A percentile compares a stretch with the other conserved stretches of the same genome.
Conservation (phyloP, 2,888 invertebrate genomes). For the Eulithis testata region DNA sequence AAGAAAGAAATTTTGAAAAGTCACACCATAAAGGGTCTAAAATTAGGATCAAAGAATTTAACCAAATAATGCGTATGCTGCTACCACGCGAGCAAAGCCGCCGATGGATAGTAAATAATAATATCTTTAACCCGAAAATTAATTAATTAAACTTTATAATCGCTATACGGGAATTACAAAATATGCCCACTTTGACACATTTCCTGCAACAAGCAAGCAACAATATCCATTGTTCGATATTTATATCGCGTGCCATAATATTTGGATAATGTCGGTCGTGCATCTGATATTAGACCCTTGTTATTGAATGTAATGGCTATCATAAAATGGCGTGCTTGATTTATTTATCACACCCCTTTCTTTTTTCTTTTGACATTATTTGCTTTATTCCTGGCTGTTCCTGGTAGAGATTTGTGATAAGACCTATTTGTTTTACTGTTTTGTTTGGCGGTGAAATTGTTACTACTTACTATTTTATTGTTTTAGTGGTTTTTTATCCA, state of each 20-base stretch:
- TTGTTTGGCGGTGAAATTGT: too few relatives aligned
- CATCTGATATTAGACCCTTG: conserved; percentile 18
- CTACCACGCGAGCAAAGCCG: too few relatives aligned
- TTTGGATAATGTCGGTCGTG: conserved; percentile 9
- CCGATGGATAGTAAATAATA: too few relatives aligned
- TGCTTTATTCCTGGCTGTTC: neutral
- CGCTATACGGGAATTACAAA: neutral
- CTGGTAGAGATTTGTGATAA: neutral
- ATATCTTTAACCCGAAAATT: too few relatives aligned
- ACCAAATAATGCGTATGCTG: too few relatives aligned
- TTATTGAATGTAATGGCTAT: conserved; percentile 21
- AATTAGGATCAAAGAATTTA: too few relatives aligned
- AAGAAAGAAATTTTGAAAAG: too few relatives aligned
- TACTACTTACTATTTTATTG: too few relatives aligned
- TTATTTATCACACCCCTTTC: conserved; percentile 10
- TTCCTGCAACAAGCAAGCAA: neutral
- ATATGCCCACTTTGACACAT: neutral
- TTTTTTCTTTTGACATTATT: neutral
- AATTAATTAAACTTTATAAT: too few relatives aligned
- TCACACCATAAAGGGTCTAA: too few relatives aligned
- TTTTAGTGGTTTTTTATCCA: too few relatives aligned
- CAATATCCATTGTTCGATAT: conserved; percentile 14
- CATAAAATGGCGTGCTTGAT: conserved; percentile 2
- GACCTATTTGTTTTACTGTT: too few relatives aligned
- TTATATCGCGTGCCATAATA: conserved; percentile 8